Evolutionary conservation across 2,888 invertebrate species (phyloP).

Genomic region (Toxonevra muliebris): DNA sequence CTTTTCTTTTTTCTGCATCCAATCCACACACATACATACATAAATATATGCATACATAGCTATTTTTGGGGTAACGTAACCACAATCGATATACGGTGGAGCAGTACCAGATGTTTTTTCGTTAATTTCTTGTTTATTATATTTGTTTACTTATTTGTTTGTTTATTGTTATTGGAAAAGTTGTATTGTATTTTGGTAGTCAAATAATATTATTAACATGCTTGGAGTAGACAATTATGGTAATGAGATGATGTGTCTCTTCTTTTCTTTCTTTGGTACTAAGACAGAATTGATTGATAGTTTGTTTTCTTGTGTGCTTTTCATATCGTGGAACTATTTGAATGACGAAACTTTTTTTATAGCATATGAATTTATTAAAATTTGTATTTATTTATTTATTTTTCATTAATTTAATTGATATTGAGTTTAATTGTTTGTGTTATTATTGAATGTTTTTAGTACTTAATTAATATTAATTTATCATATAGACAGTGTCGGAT

Average conservation of each 20-base stretch:
- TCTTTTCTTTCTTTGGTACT: neutral
- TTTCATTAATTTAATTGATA: neutral
- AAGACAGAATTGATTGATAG: neutral
- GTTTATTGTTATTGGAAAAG: constrained; percentile 4
- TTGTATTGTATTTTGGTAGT: constrained; percentile 6
- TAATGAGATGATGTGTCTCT: neutral
- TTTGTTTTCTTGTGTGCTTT: neutral
- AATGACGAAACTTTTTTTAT: no score
- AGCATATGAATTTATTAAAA: neutral
- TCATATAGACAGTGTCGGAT: no score
- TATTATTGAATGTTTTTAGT: no score
- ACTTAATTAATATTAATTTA: no score
- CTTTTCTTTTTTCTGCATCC: neutral
- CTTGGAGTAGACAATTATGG: constrained; percentile 6
- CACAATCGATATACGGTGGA: constrained; percentile 1
- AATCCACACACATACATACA: neutral
- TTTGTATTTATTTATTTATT: constrained; percentile 4
- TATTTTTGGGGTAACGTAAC: neutral
- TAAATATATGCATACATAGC: neutral
- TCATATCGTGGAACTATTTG: no score
- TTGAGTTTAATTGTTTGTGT: neutral
- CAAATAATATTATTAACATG: constrained; percentile 14
- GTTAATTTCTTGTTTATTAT: neutral
- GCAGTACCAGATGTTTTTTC: constrained; percentile 3
- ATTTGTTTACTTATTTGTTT: constrained; percentile 7